Evolutionary conservation across 2,888 invertebrate genomes (phyloP).

Genomic region (Phyllotreta cruciferae): DNA sequence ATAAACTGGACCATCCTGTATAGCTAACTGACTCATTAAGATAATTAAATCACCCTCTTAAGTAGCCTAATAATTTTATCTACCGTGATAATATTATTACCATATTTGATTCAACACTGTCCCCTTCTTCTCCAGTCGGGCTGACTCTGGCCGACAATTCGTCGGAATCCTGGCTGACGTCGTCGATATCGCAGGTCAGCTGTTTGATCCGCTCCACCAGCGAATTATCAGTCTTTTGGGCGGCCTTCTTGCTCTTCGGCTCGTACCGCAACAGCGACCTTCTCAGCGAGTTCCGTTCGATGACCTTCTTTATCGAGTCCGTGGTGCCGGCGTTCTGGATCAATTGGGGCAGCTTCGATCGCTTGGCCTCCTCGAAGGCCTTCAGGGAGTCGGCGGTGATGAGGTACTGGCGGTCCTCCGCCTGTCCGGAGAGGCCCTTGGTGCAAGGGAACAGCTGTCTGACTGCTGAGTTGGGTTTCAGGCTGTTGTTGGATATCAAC

Average conservation of each 20-base stretch:
- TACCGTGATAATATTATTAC: no score
- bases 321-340: constrained; percentile 67
- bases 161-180: constrained; percentile 54
- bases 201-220: constrained; percentile 86
- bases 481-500: constrained; percentile 65
- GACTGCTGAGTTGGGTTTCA: constrained; percentile 80
- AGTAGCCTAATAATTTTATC: no score
- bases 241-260: constrained; percentile 59
- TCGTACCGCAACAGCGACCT: constrained; percentile 75
- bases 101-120: constrained; percentile 45
- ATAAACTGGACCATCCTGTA: no score
- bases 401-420: constrained; percentile 60
- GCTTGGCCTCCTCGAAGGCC: constrained; percentile 71
- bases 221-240: constrained; percentile 73
- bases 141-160: constrained; percentile 61
- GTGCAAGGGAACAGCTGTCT: constrained; percentile 81
- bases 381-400: constrained; percentile 77
- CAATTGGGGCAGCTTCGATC: constrained; percentile 61
- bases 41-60: no score
- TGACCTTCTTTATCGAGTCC: constrained; percentile 75
- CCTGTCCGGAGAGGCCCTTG: constrained; percentile 61
- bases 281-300: constrained; percentile 82
- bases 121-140: constrained; percentile 71
- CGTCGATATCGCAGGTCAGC: constrained; percentile 85
- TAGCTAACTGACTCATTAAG: no score